phyloP scores from a whole-genome alignment of 92 coral and sea anemone genomes.

The Zoanthus sociatus region DNA sequence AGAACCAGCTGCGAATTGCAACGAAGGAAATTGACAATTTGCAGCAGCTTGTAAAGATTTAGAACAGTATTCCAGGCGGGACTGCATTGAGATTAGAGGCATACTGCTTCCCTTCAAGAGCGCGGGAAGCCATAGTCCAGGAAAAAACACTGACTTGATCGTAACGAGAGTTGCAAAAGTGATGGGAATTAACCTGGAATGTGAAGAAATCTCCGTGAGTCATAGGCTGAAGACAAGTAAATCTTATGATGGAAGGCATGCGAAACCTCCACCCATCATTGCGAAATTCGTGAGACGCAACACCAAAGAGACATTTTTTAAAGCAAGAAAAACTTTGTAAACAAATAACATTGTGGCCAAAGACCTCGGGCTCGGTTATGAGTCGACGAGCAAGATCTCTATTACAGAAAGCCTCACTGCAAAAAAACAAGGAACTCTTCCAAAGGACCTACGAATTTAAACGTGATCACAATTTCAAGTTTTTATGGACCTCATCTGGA shows the following conservation, averaged over 20 bases:
- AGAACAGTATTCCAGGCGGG: conserved; percentile 27
- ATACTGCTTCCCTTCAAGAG: conserved; percentile 25
- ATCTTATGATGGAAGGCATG: conserved; percentile 16
- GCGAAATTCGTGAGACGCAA: conserved; percentile 55
- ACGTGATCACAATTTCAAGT: conserved; percentile 4
- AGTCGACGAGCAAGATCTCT: conserved; percentile 13
- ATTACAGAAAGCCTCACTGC: neutral
- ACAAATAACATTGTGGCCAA: conserved; percentile 4
- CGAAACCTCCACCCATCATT: conserved; percentile 47
- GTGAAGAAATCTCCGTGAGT: conserved; percentile 48
- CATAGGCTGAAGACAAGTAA: conserved; percentile 39
- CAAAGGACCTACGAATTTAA: neutral
- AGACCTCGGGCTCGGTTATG: conserved; percentile 19
- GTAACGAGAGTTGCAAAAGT: conserved; percentile 28
- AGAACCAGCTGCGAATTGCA: conserved; percentile 31
- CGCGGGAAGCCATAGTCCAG: conserved; percentile 23
- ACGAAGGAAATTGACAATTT: conserved; percentile 21
- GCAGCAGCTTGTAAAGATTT: neutral
- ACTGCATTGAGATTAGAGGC: conserved; percentile 29
- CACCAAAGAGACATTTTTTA: conserved; percentile 44
- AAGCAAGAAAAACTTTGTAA: conserved; percentile 31
- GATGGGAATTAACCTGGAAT: conserved; percentile 29
- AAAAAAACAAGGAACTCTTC: conserved; percentile 11
- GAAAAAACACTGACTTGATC: conserved; percentile 18
- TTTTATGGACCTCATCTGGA: conserved; percentile 12